Base-by-base conservation (phyloP, 64 coral and sea anemone species). In the Porites australiensis region DNA sequence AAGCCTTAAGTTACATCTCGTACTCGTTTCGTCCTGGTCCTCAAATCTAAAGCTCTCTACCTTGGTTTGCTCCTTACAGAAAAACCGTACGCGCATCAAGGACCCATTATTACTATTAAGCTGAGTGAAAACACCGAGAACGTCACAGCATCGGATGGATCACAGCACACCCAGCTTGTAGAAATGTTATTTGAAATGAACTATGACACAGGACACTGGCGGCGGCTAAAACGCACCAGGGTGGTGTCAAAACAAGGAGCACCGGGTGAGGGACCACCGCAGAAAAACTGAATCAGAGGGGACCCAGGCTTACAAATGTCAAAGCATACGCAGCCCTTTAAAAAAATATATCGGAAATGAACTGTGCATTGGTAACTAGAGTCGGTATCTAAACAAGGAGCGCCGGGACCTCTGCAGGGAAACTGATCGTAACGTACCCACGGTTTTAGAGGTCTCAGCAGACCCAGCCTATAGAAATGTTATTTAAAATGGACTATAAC, bases 181-280 rank as follows among this genome's bases (percentile, higher is more conserved):
- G 97, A 98, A 92, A 98, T 98, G 97, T 68, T 98, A 13, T 98
- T 98, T 86, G 94, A 98, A 67, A 96, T 98, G 97, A 98, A 98
- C 77, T 98, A 98, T 20, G 94, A 96, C 46, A 94, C 97, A 8
- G 97, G 97, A 2, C 97, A 98, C 57, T 98, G 97, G 97, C 85
- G 97, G 69, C 61, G 97, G 68, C 91, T 98, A 1, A 98, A 98
- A 79, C 82, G 97, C 67, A 98, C 97, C 16, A 93, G 97, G 51
- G 94, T 98, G 20, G 75, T 98, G 2, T 93, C 96, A 10, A 98
- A 93, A 72, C 94, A 90, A 50, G 70, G 63, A 10, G 50, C 82
- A 14, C 47, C 86, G 8, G 63, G 27, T 37, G 27, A 1, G 27
- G 27, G 60, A 59, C 63, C 80, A 89, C 37, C 44, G 71, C 86